Percentiles rank a stretch among this genome's conserved stretches.
phyloP scores from a whole-genome alignment of 2,888 invertebrate species.

The Lymantria dispar region DNA sequence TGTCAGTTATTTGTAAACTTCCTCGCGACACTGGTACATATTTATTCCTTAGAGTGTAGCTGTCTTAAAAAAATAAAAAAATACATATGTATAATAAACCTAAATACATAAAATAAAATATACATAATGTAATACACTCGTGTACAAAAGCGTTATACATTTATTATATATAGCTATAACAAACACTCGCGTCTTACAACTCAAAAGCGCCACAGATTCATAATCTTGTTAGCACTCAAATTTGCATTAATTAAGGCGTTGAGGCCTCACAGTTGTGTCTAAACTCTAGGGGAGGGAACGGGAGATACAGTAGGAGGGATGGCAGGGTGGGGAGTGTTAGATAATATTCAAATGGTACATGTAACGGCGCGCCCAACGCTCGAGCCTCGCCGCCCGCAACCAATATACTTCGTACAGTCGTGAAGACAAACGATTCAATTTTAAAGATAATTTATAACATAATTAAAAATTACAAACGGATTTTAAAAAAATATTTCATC shows the following conservation, averaged over 20 bases:
- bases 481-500: no score
- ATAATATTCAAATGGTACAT: constrained; percentile 83
- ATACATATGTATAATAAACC: no score
- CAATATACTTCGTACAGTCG: constrained; percentile 69
- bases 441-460: no score
- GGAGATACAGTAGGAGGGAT: constrained; percentile 24
- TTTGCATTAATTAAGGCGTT: constrained; percentile 81
- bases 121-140: constrained; percentile 27
- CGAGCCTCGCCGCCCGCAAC: constrained; percentile 71
- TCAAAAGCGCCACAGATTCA: constrained; percentile 77
- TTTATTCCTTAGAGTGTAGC: no score
- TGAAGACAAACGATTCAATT: constrained; percentile 17
- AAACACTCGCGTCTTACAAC: constrained; percentile 47
- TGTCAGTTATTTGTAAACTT: no score
- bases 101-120: not conserved
- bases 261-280: constrained; percentile 70
- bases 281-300: constrained; percentile 52
- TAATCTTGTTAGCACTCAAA: constrained; percentile 83
- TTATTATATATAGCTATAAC: constrained; percentile 30
- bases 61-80: no score
- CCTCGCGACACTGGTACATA: no score
- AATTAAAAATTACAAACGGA: no score
- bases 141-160: constrained; percentile 33
- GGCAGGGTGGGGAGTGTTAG: constrained; percentile 53
- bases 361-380: constrained; percentile 72